Base-by-base conservation (phyloP, 2,888 invertebrate genomes). In the Dione juno region DNA sequence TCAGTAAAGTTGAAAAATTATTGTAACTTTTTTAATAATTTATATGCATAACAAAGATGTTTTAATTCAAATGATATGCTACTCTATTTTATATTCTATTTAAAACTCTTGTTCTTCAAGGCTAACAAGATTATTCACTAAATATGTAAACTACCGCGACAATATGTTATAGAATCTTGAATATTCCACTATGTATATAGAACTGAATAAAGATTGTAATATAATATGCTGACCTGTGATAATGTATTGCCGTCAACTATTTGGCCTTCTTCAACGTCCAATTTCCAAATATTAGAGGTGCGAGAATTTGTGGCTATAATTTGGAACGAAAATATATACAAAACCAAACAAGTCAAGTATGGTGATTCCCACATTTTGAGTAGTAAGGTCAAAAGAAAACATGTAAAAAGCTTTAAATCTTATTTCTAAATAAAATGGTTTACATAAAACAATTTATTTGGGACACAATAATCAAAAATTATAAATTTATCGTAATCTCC, bases 281-380 rank as follows among this genome's bases (percentile, higher is more conserved):
- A 90, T 89, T 96, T 96, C 97, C 97, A 98, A 84, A 97, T 94
- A 79, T 95, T 96, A 67, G 97, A 97, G 19, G 97, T 96, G 78
- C 96, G 94, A 48, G 97, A 97, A 90, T 97, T 97, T 76, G 95
- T 96, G 70, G 88, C 87, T 80, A 96, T 94, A 81, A 96, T 94
- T 90, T 96, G 95, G 84, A 96, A 94, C 77, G 95, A 95, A 86
- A 96, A 94, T 83, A 96, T 94, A 86, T 96, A 96, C 81, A 96
- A 88, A 82, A 95, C 94, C 88, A 95, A 94, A 92, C 94, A 94
- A 82, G 92, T 93, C 84, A 94, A 85, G 87, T 94, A 94, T 84
- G 94, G 93, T 79, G 92, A 92, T 80, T 94, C 94, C 87, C 93
- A 90, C 93, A 94, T 94, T 88, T 89, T 93, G 83, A 78, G 83